These are phyloP conservation scores for Seira ritae DNA, from an alignment of 2,888 invertebrate genomes.

Conservation along the genomic window DNA sequence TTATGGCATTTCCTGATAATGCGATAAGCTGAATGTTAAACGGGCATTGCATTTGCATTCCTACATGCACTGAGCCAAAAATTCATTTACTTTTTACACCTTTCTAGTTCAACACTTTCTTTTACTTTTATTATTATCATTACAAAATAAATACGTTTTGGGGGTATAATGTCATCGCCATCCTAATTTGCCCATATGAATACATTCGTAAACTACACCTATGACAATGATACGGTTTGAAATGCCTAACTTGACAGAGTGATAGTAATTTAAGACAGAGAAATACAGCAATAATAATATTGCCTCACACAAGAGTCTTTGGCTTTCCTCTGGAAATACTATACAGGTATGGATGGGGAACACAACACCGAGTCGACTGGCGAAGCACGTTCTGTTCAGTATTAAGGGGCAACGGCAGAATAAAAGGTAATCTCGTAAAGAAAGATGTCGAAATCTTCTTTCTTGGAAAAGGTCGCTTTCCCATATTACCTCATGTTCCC, in stretches of 20 bases:
- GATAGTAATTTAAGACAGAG: neutral
- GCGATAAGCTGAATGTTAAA: no score
- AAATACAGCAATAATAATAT: conserved; percentile 19
- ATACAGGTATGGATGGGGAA: conserved; percentile 14
- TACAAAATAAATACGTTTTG: no score
- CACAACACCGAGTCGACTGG: neutral
- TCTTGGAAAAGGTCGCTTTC: conserved; percentile 18
- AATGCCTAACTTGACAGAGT: neutral
- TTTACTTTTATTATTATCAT: no score
- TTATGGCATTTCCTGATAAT: conserved; percentile 39
- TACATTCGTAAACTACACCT: no score
- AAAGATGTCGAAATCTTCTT: conserved; percentile 62
- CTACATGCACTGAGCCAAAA: no score
- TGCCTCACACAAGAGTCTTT: neutral
- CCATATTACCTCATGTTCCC: conserved; percentile 12
- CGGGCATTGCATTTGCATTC: no score
- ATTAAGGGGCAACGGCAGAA: conserved; percentile 2
- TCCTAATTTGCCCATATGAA: neutral
- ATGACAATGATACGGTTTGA: neutral
- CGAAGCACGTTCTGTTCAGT: neutral
- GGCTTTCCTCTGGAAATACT: neutral
- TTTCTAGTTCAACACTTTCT: no score
- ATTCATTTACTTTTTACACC: no score
- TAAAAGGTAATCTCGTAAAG: conserved; percentile 55
- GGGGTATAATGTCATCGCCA: no score